Evolutionary conservation across 2,797 vertebrate genomes (phyloP).

Genomic region (Enteromius treurensis): DNA sequence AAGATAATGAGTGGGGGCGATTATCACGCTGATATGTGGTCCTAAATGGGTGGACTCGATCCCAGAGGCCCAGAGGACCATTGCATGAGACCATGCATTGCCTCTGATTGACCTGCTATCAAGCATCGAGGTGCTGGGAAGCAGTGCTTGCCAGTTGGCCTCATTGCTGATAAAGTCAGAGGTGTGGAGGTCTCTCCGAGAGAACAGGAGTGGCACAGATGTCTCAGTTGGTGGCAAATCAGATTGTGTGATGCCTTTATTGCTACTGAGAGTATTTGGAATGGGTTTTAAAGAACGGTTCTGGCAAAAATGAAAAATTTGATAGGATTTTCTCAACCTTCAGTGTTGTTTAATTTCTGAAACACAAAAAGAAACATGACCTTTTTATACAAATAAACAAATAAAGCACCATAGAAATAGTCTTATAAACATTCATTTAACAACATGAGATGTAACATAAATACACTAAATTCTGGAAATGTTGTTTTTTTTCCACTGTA

Average conservation of each 20-base stretch:
- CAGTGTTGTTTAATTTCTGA: background rate
- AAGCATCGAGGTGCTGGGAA: slow-evolving; percentile 59
- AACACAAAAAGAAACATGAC: background rate
- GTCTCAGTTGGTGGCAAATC: slow-evolving; percentile 53
- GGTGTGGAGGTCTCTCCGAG: slow-evolving; percentile 56
- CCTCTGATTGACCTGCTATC: slow-evolving; percentile 59
- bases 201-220: slow-evolving; percentile 23
- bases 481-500: background rate
- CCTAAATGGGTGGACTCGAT: slow-evolving; percentile 57
- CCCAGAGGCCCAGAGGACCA: slow-evolving; percentile 48
- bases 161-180: slow-evolving; percentile 47
- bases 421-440: background rate
- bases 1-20: slow-evolving; percentile 62
- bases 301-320: slow-evolving; percentile 20
- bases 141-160: slow-evolving; percentile 31
- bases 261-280: slow-evolving; percentile 25
- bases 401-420: background rate
- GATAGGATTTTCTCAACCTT: background rate
- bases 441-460: background rate
- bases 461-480: background rate
- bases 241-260: slow-evolving; percentile 38
- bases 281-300: slow-evolving; percentile 13
- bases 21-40: slow-evolving; percentile 60
- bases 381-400: background rate
- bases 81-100: slow-evolving; percentile 35